Evolutionary conservation across 2,113 vertebrate species (phyloP), one percentile per base, ranked within the genome.

Genomic region (Megaleporinus macrocephalus): DNA sequence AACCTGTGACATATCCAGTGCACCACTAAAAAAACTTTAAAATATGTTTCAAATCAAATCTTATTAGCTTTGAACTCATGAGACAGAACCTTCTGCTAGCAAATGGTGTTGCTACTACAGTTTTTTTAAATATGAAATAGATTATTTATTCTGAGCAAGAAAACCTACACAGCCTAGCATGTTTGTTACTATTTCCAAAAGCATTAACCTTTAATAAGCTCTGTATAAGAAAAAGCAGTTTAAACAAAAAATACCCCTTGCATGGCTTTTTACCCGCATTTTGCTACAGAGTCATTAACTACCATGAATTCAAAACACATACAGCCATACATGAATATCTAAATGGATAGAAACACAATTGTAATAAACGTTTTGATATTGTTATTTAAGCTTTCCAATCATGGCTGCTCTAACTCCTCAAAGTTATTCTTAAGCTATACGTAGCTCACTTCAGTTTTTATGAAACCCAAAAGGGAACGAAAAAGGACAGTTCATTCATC

Each of bases 41-140:
- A n/a, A n/a, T n/a, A n/a, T 44, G 36, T 24, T 33, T 70, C 44
- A 70, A 44, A 70, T 70, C 44, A 70, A 36, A 44, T 70, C 22
- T 68, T 68, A 70, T 70, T 70, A 70, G 12, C 66, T 44, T 44
- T 70, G 41, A 70, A 70, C 66, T 70, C n/a, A 59, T 6, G 5
- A 57, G 20, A 20, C 20, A 57, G 53, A 57, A 57, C n/a, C 20
- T 57, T 14, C 53, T 55, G 15, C 18, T 55, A 55, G 53, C 53
- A 55, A 3, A 44, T n/a, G 20, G 53, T 57, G 53, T 57, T 57
- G n/a, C 53, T 57, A 57, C 20, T 57, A 57, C 51, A 3, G 51
- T 36, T 36, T 36, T 44, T 44, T 9, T 44, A 44, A 44, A 44
- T 36, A 36, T 12, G 51, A 63, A 65, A 30, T 65, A 30, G 26